Conservation (phyloP, 2,888 invertebrate genomes). For the Cetonia aurata region DNA sequence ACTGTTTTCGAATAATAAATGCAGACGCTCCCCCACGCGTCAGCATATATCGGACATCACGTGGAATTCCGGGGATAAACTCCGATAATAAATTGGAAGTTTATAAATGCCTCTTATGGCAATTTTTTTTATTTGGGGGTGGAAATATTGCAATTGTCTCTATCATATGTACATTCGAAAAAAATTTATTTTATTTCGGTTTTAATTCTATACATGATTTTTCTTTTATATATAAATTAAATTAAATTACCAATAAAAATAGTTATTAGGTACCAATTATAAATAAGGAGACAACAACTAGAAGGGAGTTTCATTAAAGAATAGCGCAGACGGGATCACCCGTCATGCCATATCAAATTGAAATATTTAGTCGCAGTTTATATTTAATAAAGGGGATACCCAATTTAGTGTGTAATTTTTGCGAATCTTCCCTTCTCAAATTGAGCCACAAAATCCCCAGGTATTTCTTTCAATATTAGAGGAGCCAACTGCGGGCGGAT, state of each 20-base stretch:
- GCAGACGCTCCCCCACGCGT: constrained; percentile 42
- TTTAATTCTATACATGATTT: too few species aligned
- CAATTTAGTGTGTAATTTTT: constrained; percentile 55
- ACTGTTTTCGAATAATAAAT: constrained; percentile 47
- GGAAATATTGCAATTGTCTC: too few species aligned
- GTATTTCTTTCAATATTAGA: constrained; percentile 55
- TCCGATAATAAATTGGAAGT: constrained; percentile 45
- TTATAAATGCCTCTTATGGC: too few species aligned
- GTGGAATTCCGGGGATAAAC: constrained; percentile 49
- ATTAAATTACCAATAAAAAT: too few species aligned
- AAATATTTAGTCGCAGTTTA: constrained; percentile 52
- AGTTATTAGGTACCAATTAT: too few species aligned
- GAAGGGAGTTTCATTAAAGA: too few species aligned
- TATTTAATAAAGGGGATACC: constrained; percentile 56
- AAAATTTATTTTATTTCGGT: too few species aligned
- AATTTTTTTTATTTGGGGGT: too few species aligned
- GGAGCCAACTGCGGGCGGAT: constrained; percentile 48
- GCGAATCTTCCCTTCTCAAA: constrained; percentile 56
- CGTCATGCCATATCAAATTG: constrained; percentile 37
- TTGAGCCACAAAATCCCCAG: constrained; percentile 58
- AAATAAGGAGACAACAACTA: too few species aligned
- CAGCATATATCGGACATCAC: constrained; percentile 51
- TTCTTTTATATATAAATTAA: too few species aligned
- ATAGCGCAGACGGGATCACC: not conserved
- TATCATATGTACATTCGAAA: too few species aligned